These are phyloP conservation scores for Heterohyrax brucei DNA, from an alignment of 2,797 vertebrate species.

Conservation along the genomic window DNA sequence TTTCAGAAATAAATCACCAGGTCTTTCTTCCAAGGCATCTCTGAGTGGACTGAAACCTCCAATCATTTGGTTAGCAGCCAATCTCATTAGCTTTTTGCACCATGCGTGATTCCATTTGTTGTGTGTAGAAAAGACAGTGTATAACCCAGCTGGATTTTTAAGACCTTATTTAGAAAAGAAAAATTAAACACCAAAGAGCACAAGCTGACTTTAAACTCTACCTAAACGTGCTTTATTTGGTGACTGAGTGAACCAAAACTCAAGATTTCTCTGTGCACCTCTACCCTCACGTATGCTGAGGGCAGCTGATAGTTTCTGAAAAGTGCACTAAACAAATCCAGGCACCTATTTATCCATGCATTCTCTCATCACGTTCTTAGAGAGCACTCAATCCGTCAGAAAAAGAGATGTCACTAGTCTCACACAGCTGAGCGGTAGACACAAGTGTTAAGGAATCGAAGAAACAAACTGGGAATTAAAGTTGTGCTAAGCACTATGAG, in stretches of 20 bases:
- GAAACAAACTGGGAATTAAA: background rate
- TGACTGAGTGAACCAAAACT: background rate
- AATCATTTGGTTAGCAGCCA: background rate
- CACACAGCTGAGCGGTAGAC: too few species aligned
- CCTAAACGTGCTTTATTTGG: background rate
- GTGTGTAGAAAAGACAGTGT: background rate
- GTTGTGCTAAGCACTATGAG: background rate
- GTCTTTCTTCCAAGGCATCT: background rate
- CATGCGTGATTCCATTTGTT: background rate
- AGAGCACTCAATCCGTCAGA: background rate
- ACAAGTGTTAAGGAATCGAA: background rate
- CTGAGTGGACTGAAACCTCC: background rate
- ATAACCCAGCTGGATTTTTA: background rate
- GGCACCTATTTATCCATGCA: rapidly evolving
- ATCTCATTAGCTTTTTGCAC: background rate
- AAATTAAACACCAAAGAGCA: background rate
- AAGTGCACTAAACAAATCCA: background rate
- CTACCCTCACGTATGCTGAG: background rate
- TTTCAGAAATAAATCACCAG: background rate
- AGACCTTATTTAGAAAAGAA: background rate
- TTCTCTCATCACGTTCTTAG: background rate
- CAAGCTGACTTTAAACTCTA: background rate
- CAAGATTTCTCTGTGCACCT: rapidly evolving
- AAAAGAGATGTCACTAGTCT: background rate
- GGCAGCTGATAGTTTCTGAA: background rate